Evolutionary conservation across 2,888 invertebrate species (phyloP).

Genomic region (Rhabditophanes sp.): DNA sequence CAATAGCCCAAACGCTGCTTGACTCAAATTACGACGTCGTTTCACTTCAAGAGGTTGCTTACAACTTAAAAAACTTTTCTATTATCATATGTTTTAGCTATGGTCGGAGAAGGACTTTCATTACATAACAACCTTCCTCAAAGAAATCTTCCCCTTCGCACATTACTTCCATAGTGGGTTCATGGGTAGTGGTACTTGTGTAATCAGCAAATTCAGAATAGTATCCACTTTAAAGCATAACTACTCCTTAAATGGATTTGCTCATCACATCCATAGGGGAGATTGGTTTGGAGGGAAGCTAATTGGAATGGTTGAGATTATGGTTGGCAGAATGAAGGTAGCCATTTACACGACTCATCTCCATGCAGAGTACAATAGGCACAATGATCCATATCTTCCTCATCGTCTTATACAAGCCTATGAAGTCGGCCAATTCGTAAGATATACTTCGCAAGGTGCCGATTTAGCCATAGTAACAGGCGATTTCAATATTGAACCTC

Average conservation of each 20-base stretch:
- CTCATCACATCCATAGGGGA: slow-evolving; percentile 78
- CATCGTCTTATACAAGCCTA: slow-evolving; percentile 75
- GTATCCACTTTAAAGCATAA: slow-evolving; percentile 57
- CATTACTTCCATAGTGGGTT: slow-evolving; percentile 93
- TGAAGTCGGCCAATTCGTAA: slow-evolving; percentile 81
- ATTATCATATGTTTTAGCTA: slow-evolving; percentile 47
- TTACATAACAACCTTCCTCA: slow-evolving; percentile 56
- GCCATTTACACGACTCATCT: slow-evolving; percentile 84
- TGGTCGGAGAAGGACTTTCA: slow-evolving; percentile 73
- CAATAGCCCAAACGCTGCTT: slow-evolving; percentile 22
- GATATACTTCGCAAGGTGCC: slow-evolving; percentile 52
- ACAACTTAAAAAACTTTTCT: too few species aligned
- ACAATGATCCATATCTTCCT: slow-evolving; percentile 66
- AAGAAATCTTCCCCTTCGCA: slow-evolving; percentile 58
- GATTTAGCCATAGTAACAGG: slow-evolving; percentile 76
- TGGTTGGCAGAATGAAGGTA: slow-evolving; percentile 53
- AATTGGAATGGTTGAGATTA: slow-evolving; percentile 45
- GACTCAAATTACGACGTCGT: slow-evolving; percentile 61
- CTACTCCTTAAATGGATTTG: slow-evolving; percentile 94
- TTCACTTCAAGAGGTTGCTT: slow-evolving; percentile 66
- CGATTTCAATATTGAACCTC: slow-evolving; percentile 79
- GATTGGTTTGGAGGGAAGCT: slow-evolving; percentile 95
- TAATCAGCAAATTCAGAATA: slow-evolving; percentile 67
- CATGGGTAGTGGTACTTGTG: slow-evolving; percentile 71
- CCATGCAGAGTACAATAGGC: slow-evolving; percentile 76